Evolutionary conservation across 2,888 invertebrate genomes (phyloP), one percentile per base, ranked within the genome.

Genomic region (Camponotus fellah): DNA sequence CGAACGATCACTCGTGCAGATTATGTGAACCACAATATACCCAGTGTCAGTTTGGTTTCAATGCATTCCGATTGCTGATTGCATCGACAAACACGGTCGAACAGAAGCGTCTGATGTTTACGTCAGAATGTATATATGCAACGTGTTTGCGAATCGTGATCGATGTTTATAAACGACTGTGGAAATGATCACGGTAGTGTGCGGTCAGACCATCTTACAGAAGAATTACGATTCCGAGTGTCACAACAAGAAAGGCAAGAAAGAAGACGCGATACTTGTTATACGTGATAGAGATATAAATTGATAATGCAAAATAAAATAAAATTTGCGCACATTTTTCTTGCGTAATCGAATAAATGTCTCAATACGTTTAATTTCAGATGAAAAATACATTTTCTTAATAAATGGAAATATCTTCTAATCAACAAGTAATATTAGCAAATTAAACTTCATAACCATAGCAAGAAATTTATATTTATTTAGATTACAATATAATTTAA

Each of bases 91-190:
- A 69, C n/a, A 77, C 37, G 37, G 6, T 21, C 17, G 53, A 66
- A 21, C 66, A 21, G 76, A 53, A 56, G 26, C 26, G 49, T 37
- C 21, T 37, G 17, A 65, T 21, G 37, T 76, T 76, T 76, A 21
- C 64, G 12, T 76, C 53, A 12, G n/a, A 26, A 66, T 53, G 26
- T n/a, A 66, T 26, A 53, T 53, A 9, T 40, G 53, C 40, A 66
- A 40, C 40, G 12, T 40, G 66, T 77, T 66, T 66, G 53, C 32
- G 17, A 37, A 66, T 21, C 64, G 65, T 49, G 26, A 66, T 40
- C 53, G 46, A 76, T 65, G 49, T 65, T 65, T 76, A 26, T 53
- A 37, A 76, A 40, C 66, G 76, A n/a, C 68, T 26, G 12, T 32
- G 49, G 8, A 26, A 76, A 65, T 65, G 65, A 17, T 49, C 75